These are phyloP conservation scores for Odiellus spinosus DNA, from an alignment of 2,888 invertebrate species.

Conservation along the genomic window DNA sequence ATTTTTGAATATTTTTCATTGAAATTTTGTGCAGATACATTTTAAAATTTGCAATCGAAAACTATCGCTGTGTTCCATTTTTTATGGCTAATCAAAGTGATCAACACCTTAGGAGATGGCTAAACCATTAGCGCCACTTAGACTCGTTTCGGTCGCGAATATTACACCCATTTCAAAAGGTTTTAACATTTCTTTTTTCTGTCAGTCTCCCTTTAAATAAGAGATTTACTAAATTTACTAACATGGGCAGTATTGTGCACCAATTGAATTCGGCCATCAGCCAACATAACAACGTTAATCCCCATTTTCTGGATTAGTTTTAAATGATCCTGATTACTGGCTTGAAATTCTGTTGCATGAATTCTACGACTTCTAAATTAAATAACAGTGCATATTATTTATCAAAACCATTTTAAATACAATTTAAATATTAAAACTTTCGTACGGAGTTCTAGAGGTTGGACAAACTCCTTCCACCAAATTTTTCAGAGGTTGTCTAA, in stretches of 20 bases:
- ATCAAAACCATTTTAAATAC: background rate
- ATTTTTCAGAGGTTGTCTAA: slow-evolving; percentile 66
- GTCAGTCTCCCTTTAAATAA: too few species aligned
- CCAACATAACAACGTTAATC: slow-evolving; percentile 69
- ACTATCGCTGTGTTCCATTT: too few species aligned
- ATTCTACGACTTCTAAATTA: slow-evolving; percentile 19
- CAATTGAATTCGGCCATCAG: slow-evolving; percentile 80
- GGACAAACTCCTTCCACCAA: slow-evolving; percentile 68
- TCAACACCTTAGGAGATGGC: too few species aligned
- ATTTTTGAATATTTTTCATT: too few species aligned
- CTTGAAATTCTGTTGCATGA: slow-evolving; percentile 38
- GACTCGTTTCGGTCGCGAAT: too few species aligned
- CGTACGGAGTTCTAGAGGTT: slow-evolving; percentile 31
- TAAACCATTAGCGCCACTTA: too few species aligned
- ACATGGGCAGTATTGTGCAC: slow-evolving; percentile 66
- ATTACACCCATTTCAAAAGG: too few species aligned
- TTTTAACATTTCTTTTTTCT: too few species aligned
- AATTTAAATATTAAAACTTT: background rate
- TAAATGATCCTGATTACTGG: slow-evolving; percentile 73
- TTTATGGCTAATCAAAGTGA: too few species aligned
- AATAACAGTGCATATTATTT: too few species aligned
- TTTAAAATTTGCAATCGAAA: too few species aligned
- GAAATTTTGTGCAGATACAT: too few species aligned
- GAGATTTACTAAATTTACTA: slow-evolving; percentile 28
- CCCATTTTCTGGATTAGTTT: slow-evolving; percentile 82